Percentiles rank a stretch among this genome's conserved stretches.
These are phyloP conservation scores for Melinaea menophilus DNA, from an alignment of 2,888 invertebrate genomes.

Conservation along the genomic window DNA sequence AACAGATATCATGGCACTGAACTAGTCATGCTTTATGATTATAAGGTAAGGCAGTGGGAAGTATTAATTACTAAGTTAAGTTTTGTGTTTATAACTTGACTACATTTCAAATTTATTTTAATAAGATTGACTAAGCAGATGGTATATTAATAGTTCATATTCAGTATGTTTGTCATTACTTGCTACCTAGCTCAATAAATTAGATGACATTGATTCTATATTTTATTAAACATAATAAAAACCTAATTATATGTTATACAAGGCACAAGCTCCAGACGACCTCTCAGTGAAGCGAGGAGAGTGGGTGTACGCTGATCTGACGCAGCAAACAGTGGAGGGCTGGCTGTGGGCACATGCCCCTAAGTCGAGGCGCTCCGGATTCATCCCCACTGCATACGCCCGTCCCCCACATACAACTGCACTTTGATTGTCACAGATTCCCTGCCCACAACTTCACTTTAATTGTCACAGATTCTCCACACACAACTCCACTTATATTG, in stretches of 20 bases:
- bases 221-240: too few relatives aligned
- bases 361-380: conserved; percentile 94
- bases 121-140: too few relatives aligned
- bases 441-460: too few relatives aligned
- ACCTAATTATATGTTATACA: conserved; percentile 23
- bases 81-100: too few relatives aligned
- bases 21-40: conserved; percentile 95
- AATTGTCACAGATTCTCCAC: too few relatives aligned
- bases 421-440: conserved; percentile 59
- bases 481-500: too few relatives aligned
- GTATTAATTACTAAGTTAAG: too few relatives aligned
- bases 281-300: conserved; percentile 93
- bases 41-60: conserved; percentile 79
- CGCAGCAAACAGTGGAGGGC: conserved; percentile 95
- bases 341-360: conserved; percentile 98
- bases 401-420: conserved; percentile 95
- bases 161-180: too few relatives aligned
- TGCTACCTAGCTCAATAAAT: too few relatives aligned
- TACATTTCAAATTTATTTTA: background rate
- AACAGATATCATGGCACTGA: conserved; percentile 92
- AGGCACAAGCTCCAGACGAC: conserved; percentile 96
- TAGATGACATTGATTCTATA: too few relatives aligned
- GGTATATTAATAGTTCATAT: too few relatives aligned
- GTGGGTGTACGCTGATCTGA: conserved; percentile 96
- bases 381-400: conserved; percentile 96